Percentiles rank a stretch among this genome's conserved stretches.
phyloP scores from a whole-genome alignment of 2,888 invertebrate species.

The Dusona sp. region DNA sequence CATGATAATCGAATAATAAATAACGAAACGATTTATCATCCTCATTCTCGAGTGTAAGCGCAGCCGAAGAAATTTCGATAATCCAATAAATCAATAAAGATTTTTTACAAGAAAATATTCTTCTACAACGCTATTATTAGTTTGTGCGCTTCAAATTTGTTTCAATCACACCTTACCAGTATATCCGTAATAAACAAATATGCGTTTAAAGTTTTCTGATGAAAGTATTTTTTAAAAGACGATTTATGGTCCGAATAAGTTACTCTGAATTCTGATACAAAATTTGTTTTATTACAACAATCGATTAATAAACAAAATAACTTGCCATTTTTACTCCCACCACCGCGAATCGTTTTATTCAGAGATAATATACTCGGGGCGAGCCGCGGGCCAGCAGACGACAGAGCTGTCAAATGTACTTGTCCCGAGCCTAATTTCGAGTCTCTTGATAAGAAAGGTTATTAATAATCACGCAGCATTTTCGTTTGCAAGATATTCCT shows the following conservation, averaged over 20 bases:
- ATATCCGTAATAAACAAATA: too few species aligned
- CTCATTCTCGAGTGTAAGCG: not conserved
- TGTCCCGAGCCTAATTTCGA: too few species aligned
- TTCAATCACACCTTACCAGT: not conserved
- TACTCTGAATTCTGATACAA: not conserved
- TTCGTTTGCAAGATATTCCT: not conserved
- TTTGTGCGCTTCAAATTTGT: not conserved
- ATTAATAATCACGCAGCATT: not conserved
- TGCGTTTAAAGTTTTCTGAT: not conserved
- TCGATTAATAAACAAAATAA: too few species aligned
- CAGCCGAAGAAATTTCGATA: slow-evolving; percentile 44
- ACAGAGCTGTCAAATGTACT: too few species aligned
- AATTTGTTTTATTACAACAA: not conserved
- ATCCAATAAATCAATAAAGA: slow-evolving; percentile 62
- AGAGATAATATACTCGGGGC: too few species aligned
- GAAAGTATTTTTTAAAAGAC: not conserved
- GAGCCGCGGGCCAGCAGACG: too few species aligned
- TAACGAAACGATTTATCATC: slow-evolving; percentile 53
- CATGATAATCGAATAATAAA: slow-evolving; percentile 61
- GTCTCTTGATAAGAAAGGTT: too few species aligned
- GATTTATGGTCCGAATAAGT: not conserved
- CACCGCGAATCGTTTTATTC: too few species aligned
- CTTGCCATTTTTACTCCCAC: too few species aligned
- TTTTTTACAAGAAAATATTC: slow-evolving; percentile 26
- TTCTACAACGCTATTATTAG: not conserved